A percentile compares a stretch with the other conserved stretches of the same genome.
phyloP scores from a whole-genome alignment of 37 sponge, comb jelly and placozoan species.

The Eunapius fragilis region DNA sequence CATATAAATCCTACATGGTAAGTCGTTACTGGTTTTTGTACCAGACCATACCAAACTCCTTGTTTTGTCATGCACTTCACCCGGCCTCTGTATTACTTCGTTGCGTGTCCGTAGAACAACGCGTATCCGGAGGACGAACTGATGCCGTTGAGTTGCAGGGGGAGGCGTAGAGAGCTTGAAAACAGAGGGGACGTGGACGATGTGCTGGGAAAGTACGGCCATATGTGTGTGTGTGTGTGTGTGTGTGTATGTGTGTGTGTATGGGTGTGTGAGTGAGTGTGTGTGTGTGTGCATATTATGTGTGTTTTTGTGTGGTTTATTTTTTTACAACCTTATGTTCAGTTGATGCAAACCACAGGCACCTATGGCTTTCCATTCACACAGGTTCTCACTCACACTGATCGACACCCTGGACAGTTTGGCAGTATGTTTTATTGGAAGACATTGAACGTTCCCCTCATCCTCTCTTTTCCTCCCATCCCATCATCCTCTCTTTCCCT shows the following conservation, averaged over 20 bases:
- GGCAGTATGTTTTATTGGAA: constrained; percentile 64
- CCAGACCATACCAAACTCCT: not conserved
- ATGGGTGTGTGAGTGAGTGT: not conserved
- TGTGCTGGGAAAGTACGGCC: constrained; percentile 79
- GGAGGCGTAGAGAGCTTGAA: constrained; percentile 83
- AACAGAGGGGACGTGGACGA: constrained; percentile 94
- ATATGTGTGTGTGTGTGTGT: not conserved
- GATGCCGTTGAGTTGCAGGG: constrained; percentile 96
- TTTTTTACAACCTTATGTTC: too few species aligned
- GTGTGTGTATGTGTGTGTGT: not conserved
- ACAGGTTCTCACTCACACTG: constrained; percentile 89
- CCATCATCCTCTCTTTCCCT: too few species aligned
- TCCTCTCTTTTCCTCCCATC: constrained; percentile 14
- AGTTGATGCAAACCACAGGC: too few species aligned
- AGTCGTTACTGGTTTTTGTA: not conserved
- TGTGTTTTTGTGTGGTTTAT: not conserved
- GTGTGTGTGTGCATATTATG: not conserved
- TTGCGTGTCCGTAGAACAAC: constrained; percentile 51
- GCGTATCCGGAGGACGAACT: constrained; percentile 98
- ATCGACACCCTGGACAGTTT: constrained; percentile 95
- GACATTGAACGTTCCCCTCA: not conserved
- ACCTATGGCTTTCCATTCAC: too few species aligned
- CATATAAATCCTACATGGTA: constrained; percentile 94
- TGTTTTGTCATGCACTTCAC: not conserved
- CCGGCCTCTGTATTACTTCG: not conserved